Conservation (phyloP, 2,888 invertebrate species). For the Epinotia ramella region DNA sequence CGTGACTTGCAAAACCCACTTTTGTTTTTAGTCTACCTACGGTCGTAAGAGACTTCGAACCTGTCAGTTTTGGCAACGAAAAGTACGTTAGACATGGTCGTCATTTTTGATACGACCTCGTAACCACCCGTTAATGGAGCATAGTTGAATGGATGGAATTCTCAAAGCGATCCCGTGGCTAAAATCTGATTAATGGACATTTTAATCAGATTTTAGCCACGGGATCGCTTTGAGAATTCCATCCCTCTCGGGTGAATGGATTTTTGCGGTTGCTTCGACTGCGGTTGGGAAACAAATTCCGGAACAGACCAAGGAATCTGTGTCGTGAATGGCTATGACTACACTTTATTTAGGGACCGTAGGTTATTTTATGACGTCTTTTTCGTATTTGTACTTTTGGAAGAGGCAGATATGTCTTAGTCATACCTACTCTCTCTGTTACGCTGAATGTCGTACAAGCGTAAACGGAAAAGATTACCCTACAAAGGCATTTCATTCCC, state of each 20-base stretch:
- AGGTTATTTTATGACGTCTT: background rate
- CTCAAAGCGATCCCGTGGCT: too few species aligned
- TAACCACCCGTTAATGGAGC: too few species aligned
- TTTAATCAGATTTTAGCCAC: conserved; percentile 11
- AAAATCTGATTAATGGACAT: too few species aligned
- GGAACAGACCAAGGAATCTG: background rate
- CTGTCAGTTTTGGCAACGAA: too few species aligned
- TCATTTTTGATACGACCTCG: too few species aligned
- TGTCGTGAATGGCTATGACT: background rate
- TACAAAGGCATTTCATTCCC: conserved; percentile 6
- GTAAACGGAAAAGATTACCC: background rate
- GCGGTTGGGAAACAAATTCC: conserved; percentile 32
- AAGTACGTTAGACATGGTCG: too few species aligned
- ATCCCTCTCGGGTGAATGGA: conserved; percentile 40
- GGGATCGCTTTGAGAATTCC: conserved; percentile 30
- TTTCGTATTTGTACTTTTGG: background rate
- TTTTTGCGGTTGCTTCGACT: conserved; percentile 41
- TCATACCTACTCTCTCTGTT: too few species aligned
- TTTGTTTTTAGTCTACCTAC: too few species aligned
- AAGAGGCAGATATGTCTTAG: too few species aligned
- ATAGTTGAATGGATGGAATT: too few species aligned
- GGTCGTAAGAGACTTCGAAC: too few species aligned
- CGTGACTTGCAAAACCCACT: too few species aligned
- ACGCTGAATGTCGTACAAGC: background rate
- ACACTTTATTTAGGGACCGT: background rate